A percentile compares a stretch with the other conserved stretches of the same genome.
Evolutionary conservation across 2,888 invertebrate species (phyloP).

Genomic region (Rosalia funebris): DNA sequence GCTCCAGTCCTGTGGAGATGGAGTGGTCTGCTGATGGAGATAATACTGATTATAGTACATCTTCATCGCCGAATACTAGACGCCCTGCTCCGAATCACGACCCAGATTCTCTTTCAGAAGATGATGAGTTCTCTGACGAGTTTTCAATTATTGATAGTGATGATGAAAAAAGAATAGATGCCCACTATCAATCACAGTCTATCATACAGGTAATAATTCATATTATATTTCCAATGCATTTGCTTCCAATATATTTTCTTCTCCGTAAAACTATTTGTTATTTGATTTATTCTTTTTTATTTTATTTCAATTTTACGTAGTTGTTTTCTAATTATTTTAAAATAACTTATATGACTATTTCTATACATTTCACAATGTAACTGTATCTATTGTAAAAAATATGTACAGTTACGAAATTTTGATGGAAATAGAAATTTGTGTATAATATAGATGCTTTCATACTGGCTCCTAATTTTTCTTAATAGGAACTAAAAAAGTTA

Average conservation of each 20-base stretch:
- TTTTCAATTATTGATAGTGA: constrained; percentile 83
- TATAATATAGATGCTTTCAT: too few species aligned
- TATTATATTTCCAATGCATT: constrained; percentile 4
- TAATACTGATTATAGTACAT: constrained; percentile 59
- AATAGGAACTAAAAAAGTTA: too few species aligned
- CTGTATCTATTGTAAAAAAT: too few species aligned
- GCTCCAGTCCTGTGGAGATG: constrained; percentile 51
- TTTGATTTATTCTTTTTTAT: too few species aligned
- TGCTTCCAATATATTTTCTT: constrained; percentile 24
- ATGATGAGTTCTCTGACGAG: constrained; percentile 75
- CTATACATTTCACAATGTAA: too few species aligned
- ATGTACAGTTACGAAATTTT: too few species aligned
- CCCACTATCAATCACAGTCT: constrained; percentile 51
- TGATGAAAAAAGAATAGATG: constrained; percentile 69
- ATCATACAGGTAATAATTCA: constrained; percentile 52
- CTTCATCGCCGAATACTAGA: constrained; percentile 54
- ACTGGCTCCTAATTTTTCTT: too few species aligned
- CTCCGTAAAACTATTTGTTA: too few species aligned
- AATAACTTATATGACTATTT: too few species aligned
- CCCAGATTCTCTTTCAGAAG: constrained; percentile 65
- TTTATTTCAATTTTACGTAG: too few species aligned
- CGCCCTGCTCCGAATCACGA: constrained; percentile 49
- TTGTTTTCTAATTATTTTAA: too few species aligned
- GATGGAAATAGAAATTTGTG: too few species aligned
- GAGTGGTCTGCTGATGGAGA: constrained; percentile 62